A percentile compares a stretch with the other conserved stretches of the same genome.
phyloP scores from a whole-genome alignment of 1,140 invertebrate genomes.

The Megalopta genalis region DNA sequence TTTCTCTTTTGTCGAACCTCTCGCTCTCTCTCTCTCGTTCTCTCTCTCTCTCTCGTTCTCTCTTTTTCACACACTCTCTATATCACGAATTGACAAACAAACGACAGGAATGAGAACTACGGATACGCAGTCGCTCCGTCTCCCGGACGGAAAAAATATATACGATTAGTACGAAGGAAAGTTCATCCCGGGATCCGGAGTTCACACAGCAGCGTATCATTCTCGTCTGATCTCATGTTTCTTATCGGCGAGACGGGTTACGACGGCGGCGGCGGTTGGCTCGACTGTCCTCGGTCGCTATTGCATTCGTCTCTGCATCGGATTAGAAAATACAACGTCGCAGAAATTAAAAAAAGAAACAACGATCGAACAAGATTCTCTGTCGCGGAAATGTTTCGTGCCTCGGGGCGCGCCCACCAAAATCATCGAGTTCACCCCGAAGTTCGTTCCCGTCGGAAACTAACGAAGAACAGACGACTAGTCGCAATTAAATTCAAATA shows the following conservation, averaged over 20 bases:
- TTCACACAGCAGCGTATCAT: constrained; percentile 20
- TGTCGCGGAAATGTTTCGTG: no score
- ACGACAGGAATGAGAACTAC: constrained; percentile 54
- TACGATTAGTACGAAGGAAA: constrained; percentile 51
- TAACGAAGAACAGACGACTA: no score
- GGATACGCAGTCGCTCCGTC: constrained; percentile 4
- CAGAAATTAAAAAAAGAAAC: no score
- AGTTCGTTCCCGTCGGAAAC: no score
- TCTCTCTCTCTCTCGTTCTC: neutral
- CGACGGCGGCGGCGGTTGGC: neutral
- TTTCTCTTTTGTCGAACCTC: neutral
- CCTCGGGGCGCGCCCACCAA: no score
- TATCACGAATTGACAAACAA: constrained; percentile 56
- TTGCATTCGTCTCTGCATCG: neutral
- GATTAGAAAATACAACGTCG: neutral
- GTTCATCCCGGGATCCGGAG: constrained; percentile 24
- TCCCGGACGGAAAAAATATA: constrained; percentile 27
- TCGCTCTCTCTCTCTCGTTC: neutral
- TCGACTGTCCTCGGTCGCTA: neutral
- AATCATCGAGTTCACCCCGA: no score
- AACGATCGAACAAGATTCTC: no score
- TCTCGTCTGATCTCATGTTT: constrained; percentile 29
- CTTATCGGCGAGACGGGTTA: constrained; percentile 1
- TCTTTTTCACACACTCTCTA: neutral
- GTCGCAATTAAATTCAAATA: no score